These are phyloP conservation scores for Agrilus planipennis DNA, from an alignment of 1,140 invertebrate genomes.

Conservation along the genomic window DNA sequence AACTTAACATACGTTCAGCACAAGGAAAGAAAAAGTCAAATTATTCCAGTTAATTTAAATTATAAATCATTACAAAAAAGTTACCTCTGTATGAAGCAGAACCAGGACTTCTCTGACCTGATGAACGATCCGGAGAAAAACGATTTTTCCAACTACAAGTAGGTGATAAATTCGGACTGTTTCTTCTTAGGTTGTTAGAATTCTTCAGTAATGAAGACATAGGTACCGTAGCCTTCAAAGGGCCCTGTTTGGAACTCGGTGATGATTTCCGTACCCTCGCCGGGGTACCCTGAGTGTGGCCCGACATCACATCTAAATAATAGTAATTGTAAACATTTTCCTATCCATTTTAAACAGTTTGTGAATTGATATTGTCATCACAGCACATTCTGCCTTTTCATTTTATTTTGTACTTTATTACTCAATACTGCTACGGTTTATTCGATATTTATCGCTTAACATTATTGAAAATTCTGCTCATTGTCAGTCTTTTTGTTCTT, in stretches of 20 bases:
- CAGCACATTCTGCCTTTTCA: neutral
- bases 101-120: slow-evolving; percentile 58
- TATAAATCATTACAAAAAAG: neutral
- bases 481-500: slow-evolving; percentile 3
- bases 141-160: slow-evolving; percentile 46
- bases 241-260: slow-evolving; percentile 56
- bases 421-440: slow-evolving; percentile 4
- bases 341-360: neutral
- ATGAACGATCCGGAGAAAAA: slow-evolving; percentile 51
- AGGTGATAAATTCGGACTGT: slow-evolving; percentile 51
- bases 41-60: neutral
- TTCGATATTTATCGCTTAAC: slow-evolving; percentile 4
- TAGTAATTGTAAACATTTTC: neutral
- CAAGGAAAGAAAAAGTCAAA: neutral
- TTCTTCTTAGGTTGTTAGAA: slow-evolving; percentile 46
- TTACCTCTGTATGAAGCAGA: slow-evolving; percentile 58
- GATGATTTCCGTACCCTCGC: slow-evolving; percentile 54
- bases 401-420: slow-evolving; percentile 1
- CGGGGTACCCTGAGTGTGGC: slow-evolving; percentile 24
- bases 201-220: slow-evolving; percentile 56
- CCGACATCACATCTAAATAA: slow-evolving; percentile 18
- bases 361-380: neutral
- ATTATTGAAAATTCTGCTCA: slow-evolving; percentile 4
- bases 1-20: neutral
- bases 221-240: slow-evolving; percentile 60